A percentile compares a stretch with the other conserved stretches of the same genome.
Evolutionary conservation across 2,797 vertebrate species (phyloP).

Genomic region (Notoglanidium macrostoma): DNA sequence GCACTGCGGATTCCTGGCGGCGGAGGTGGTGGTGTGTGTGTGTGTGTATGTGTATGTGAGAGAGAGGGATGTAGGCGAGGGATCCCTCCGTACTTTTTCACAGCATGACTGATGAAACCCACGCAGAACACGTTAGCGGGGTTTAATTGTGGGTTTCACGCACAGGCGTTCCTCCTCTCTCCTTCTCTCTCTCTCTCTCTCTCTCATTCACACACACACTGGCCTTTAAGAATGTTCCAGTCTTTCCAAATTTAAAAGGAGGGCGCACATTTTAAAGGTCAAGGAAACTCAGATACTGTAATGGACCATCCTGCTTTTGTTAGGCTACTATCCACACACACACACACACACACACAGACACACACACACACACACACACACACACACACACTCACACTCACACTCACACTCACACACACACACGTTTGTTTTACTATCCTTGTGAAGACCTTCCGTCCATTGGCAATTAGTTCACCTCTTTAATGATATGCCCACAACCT

Average conservation of each 20-base stretch:
- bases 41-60: neutral
- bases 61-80: conserved; percentile 46
- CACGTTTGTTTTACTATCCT: neutral
- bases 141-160: conserved; percentile 27
- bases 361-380: too few species aligned
- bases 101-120: conserved; percentile 42
- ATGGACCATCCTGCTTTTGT: conserved; percentile 5
- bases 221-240: conserved; percentile 7
- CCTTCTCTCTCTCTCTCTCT: neutral
- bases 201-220: neutral
- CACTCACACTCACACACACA: too few species aligned
- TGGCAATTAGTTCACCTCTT: neutral
- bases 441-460: neutral
- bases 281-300: conserved; percentile 19
- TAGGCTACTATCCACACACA: neutral
- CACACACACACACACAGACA: conserved; percentile 1
- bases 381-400: too few species aligned
- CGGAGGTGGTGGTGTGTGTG: conserved; percentile 33
- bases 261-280: conserved; percentile 36
- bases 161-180: conserved; percentile 3
- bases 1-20: conserved; percentile 47
- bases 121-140: conserved; percentile 22
- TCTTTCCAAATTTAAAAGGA: conserved; percentile 7
- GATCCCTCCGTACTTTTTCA: conserved; percentile 45
- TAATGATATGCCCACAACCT: neutral